Evolutionary conservation across 2,113 vertebrate genomes (phyloP).

Genomic region (Panthera tigris): DNA sequence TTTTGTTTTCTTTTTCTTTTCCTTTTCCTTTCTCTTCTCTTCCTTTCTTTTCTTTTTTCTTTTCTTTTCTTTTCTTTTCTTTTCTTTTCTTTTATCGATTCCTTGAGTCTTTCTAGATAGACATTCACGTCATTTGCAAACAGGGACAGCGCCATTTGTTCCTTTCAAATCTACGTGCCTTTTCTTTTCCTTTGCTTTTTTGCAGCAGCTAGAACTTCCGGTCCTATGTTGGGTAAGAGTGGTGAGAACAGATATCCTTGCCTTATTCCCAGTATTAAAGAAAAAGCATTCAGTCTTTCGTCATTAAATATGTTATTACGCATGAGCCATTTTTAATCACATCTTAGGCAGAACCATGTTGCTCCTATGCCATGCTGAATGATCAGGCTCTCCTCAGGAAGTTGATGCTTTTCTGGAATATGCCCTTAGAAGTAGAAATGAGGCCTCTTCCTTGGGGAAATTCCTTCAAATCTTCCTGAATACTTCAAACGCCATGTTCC

Average conservation of each 20-base stretch:
- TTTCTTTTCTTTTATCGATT: not conserved
- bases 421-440: not conserved
- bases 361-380: not conserved
- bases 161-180: not conserved
- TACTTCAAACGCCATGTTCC: not conserved
- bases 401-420: not conserved
- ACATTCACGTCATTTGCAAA: not conserved
- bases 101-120: not conserved
- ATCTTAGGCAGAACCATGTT: not conserved
- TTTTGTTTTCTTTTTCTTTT: not conserved
- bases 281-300: not conserved
- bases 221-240: not conserved
- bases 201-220: not conserved
- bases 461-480: not conserved
- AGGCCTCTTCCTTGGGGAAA: not conserved
- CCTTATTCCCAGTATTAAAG: not conserved
- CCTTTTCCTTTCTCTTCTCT: no score
- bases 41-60: not conserved
- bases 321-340: not conserved
- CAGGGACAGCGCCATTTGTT: not conserved
- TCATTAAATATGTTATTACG: no score
- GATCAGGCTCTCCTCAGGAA: not conserved
- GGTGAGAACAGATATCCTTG: not conserved
- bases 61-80: not conserved
- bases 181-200: not conserved